Percentiles rank a stretch among this genome's conserved stretches.
Evolutionary conservation across 2,888 invertebrate species (phyloP).

Genomic region (Phengaris alcon): DNA sequence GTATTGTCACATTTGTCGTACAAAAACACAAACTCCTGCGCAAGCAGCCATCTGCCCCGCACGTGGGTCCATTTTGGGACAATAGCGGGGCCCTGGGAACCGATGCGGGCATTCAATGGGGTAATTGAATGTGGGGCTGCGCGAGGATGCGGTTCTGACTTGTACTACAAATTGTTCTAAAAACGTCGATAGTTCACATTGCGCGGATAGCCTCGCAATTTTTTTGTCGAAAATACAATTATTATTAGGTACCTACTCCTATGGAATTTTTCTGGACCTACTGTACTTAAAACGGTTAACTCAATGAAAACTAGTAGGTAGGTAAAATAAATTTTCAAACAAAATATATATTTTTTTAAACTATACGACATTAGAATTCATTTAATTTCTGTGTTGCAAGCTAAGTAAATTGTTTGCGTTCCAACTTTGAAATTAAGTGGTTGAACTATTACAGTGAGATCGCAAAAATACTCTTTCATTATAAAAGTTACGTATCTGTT

Average conservation of each 20-base stretch:
- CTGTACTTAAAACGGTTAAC: no score
- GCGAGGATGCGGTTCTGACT: constrained; percentile 29
- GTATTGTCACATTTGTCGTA: constrained; percentile 32
- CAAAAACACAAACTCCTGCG: constrained; percentile 44
- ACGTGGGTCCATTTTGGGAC: constrained; percentile 59
- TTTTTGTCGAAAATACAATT: not conserved
- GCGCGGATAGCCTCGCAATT: not conserved
- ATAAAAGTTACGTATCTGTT: constrained; percentile 35
- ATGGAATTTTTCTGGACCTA: no score
- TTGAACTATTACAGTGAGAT: constrained; percentile 42
- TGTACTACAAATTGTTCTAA: constrained; percentile 26
- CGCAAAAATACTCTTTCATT: not conserved
- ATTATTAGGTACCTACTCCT: no score
- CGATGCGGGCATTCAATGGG: constrained; percentile 43
- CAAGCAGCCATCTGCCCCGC: constrained; percentile 57
- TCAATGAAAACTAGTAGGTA: no score
- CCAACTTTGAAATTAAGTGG: constrained; percentile 47
- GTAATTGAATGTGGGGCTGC: constrained; percentile 39
- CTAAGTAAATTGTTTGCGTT: constrained; percentile 40
- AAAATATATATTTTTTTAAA: not conserved
- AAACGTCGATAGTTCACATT: not conserved
- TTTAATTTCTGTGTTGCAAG: not conserved
- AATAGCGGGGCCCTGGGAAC: constrained; percentile 43
- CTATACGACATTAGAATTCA: not conserved
- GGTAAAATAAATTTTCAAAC: no score